Percentiles rank a stretch among this genome's conserved stretches.
These are phyloP conservation scores for Eristalis intricaria DNA, from an alignment of 2,888 invertebrate species.

Conservation along the genomic window DNA sequence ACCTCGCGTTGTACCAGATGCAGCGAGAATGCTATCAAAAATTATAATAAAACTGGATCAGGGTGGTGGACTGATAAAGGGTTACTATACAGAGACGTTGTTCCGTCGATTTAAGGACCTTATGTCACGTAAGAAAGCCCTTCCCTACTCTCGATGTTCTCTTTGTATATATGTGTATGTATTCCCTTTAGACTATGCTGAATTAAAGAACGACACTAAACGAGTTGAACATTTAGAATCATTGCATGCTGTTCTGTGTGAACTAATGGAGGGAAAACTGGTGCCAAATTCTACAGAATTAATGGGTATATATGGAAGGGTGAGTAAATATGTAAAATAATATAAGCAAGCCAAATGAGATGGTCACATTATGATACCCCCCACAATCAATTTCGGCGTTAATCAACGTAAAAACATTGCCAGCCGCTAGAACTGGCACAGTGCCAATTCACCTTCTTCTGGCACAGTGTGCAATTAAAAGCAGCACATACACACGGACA, in stretches of 20 bases:
- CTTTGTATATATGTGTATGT: background rate
- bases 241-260: slow-evolving; percentile 87
- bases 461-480: background rate
- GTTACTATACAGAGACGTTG: slow-evolving; percentile 86
- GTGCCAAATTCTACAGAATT: slow-evolving; percentile 90
- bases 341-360: background rate
- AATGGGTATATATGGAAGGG: slow-evolving; percentile 93
- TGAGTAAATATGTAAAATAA: slow-evolving; percentile 80
- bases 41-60: slow-evolving; percentile 85
- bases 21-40: slow-evolving; percentile 89
- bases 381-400: background rate
- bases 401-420: background rate
- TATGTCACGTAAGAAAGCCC: slow-evolving; percentile 90
- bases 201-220: slow-evolving; percentile 88
- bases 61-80: slow-evolving; percentile 86
- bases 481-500: background rate
- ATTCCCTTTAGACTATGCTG: slow-evolving; percentile 87
- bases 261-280: slow-evolving; percentile 85
- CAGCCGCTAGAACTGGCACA: slow-evolving; percentile 21
- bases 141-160: slow-evolving; percentile 71
- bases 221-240: slow-evolving; percentile 91
- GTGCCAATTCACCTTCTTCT: slow-evolving; percentile 41
- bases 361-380: background rate
- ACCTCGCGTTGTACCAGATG: slow-evolving; percentile 90
- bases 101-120: slow-evolving; percentile 92